phyloP scores from a whole-genome alignment of 1,140 invertebrate genomes.

The Radopholus similis region DNA sequence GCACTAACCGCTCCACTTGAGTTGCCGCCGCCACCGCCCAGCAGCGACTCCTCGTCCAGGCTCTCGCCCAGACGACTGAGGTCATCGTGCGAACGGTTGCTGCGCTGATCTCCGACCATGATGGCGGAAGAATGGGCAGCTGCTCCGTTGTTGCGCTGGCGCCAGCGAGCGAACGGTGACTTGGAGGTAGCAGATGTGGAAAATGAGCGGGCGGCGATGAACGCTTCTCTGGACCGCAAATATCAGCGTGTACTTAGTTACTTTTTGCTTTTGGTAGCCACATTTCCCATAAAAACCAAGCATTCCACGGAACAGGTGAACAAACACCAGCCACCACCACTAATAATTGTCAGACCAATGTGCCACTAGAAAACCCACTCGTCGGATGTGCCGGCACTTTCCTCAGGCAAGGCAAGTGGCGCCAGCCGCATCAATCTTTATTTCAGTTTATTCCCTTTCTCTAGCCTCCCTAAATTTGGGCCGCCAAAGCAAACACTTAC shows the following conservation, averaged over 20 bases:
- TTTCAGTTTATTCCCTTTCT: background rate
- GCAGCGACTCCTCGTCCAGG: slow-evolving; percentile 1
- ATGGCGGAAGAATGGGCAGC: no score
- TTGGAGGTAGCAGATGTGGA: slow-evolving; percentile 1
- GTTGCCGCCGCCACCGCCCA: background rate
- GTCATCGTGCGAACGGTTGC: slow-evolving; percentile 44
- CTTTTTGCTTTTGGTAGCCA: background rate
- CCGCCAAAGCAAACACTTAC: slow-evolving; percentile 21
- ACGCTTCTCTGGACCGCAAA: no score
- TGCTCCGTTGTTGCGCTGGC: background rate
- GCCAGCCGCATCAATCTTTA: background rate
- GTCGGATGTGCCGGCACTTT: background rate
- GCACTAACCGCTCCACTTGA: slow-evolving; percentile 21
- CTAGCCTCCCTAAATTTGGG: background rate
- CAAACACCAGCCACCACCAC: background rate
- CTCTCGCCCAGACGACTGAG: slow-evolving; percentile 37
- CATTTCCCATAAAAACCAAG: background rate
- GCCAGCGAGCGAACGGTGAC: slow-evolving; percentile 4
- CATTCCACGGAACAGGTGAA: background rate
- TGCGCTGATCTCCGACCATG: slow-evolving; percentile 37
- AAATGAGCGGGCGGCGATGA: slow-evolving; percentile 32
- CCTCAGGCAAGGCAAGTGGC: background rate
- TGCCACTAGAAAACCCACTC: slow-evolving; percentile 14
- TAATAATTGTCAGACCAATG: background rate
- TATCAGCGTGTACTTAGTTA: no score